Conservation (phyloP, 2,797 vertebrate species). For the Lophotriccus pileatus region DNA sequence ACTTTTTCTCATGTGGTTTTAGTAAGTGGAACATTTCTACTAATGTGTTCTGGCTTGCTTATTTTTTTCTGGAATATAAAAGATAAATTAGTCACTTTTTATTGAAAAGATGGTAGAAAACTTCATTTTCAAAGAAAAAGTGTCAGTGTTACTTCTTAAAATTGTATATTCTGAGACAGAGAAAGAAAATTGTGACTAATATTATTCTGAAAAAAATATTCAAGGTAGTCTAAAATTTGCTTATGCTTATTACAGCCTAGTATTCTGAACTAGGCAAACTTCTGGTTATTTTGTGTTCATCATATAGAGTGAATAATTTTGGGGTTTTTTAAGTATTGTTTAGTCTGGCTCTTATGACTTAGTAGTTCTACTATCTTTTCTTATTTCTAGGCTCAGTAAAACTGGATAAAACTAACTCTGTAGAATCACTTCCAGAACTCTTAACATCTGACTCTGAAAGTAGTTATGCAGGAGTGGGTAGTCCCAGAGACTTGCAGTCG, state of each 20-base stretch:
- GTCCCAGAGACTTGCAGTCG: constrained; percentile 90
- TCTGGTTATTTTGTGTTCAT: neutral
- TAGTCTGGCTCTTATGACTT: neutral
- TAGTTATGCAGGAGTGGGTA: constrained; percentile 87
- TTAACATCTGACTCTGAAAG: constrained; percentile 96
- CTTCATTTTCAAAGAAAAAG: neutral
- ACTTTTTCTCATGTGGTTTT: neutral
- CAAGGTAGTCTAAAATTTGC: neutral
- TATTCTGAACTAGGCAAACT: neutral
- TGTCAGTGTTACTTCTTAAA: neutral
- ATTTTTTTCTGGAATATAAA: neutral
- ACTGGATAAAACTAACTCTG: constrained; percentile 84
- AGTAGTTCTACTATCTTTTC: neutral
- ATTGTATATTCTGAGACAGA: neutral
- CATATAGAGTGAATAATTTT: neutral
- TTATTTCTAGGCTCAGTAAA: constrained; percentile 76
- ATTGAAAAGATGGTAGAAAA: neutral
- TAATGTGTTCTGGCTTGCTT: rapidly evolving
- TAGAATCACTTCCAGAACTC: constrained; percentile 94
- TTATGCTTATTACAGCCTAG: neutral
- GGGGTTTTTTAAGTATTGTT: neutral
- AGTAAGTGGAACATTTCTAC: neutral
- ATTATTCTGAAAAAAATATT: neutral
- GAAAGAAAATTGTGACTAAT: neutral
- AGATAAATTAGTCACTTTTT: neutral